Conservation (phyloP, 2,888 invertebrate species). For the Brenthis hecate region DNA sequence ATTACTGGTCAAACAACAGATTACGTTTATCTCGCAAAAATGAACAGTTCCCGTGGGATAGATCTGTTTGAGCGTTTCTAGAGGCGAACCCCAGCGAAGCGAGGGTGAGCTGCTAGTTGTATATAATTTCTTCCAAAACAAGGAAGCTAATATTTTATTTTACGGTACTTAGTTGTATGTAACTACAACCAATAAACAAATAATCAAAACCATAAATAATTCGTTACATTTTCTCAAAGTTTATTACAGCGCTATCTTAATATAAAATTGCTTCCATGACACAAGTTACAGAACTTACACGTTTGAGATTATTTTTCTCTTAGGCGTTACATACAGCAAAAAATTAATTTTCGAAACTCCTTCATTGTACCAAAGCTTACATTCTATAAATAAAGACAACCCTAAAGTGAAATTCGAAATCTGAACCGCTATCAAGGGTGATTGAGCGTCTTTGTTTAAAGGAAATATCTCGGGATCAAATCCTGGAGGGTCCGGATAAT, state of each 20-base stretch:
- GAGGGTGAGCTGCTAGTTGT: too few relatives aligned
- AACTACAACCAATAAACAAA: too few relatives aligned
- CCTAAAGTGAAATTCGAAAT: conserved; percentile 64
- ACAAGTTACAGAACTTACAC: background rate
- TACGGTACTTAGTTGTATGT: too few relatives aligned
- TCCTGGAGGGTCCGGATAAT: conserved; percentile 71
- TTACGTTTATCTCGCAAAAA: too few relatives aligned
- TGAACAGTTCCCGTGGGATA: too few relatives aligned
- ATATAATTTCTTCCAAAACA: too few relatives aligned
- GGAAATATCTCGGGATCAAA: conserved; percentile 61
- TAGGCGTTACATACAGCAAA: conserved; percentile 61
- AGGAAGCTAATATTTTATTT: too few relatives aligned
- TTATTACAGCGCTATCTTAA: background rate
- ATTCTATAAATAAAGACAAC: conserved; percentile 63
- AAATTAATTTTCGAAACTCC: conserved; percentile 61
- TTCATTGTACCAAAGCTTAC: conserved; percentile 66
- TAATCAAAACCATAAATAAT: too few relatives aligned
- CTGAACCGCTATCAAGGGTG: conserved; percentile 66
- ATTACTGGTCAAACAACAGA: too few relatives aligned
- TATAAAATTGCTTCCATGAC: background rate
- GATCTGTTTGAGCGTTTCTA: too few relatives aligned
- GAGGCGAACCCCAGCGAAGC: too few relatives aligned
- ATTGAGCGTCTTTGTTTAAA: conserved; percentile 45
- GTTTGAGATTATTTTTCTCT: conserved; percentile 24
- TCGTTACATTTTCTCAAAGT: conserved; percentile 4